phyloP scores from a whole-genome alignment of 1,140 invertebrate species.

The Rhynchophorus ferrugineus region DNA sequence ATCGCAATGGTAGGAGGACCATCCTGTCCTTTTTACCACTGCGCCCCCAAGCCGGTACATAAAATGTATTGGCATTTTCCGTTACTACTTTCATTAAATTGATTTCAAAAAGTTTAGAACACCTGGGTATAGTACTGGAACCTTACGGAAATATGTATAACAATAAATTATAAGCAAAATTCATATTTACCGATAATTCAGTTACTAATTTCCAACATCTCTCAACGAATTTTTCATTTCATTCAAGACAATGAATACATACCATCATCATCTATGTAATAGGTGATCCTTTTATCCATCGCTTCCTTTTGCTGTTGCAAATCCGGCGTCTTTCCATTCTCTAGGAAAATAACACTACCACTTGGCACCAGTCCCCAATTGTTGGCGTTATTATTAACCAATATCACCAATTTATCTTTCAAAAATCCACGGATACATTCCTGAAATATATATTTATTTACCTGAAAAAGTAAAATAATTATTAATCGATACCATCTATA shows the following conservation, averaged over 20 bases:
- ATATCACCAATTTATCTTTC: conserved; percentile 61
- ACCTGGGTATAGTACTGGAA: no score
- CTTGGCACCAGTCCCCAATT: conserved; percentile 22
- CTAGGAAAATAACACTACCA: conserved; percentile 19
- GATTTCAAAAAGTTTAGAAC: no score
- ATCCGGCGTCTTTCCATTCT: conserved; percentile 21
- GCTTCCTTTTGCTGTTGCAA: conserved; percentile 19
- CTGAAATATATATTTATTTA: conserved; percentile 46
- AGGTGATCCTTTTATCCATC: conserved; percentile 25
- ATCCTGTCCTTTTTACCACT: no score
- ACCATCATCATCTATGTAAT: conserved; percentile 26
- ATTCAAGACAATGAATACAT: no score
- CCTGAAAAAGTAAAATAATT: conserved; percentile 5
- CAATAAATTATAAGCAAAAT: background rate
- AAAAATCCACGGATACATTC: conserved; percentile 63
- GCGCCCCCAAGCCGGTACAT: no score
- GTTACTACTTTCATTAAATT: no score
- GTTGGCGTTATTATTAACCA: conserved; percentile 66
- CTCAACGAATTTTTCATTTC: no score
- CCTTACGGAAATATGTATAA: no score
- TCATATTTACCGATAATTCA: background rate
- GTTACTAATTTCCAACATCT: no score
- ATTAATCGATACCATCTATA: no score
- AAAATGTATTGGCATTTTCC: no score
- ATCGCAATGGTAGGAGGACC: no score